Evolutionary conservation across 2,888 invertebrate genomes (phyloP).

Genomic region (Boloria euphrosyne): DNA sequence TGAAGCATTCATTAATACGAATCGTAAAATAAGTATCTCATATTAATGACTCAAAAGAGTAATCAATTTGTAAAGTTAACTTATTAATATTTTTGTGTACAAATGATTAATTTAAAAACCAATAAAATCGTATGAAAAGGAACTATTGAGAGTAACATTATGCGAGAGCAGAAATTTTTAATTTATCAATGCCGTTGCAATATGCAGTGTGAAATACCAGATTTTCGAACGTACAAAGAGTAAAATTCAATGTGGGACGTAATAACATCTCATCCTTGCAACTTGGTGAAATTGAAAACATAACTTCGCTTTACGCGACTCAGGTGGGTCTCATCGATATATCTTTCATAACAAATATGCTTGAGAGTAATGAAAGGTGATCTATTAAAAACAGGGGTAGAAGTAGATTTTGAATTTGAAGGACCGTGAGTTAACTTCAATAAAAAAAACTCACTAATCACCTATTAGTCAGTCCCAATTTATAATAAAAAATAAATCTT

Average conservation of each 20-base stretch:
- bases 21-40: no score
- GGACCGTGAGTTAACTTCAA: no score
- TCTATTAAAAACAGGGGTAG: no score
- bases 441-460: no score
- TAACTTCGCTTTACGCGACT: slow-evolving; percentile 59
- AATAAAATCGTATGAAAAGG: slow-evolving; percentile 27
- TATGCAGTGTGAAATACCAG: slow-evolving; percentile 25
- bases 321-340: slow-evolving; percentile 47
- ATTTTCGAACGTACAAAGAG: slow-evolving; percentile 22
- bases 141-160: slow-evolving; percentile 10
- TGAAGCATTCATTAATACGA: no score
- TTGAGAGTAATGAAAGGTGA: no score
- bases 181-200: slow-evolving; percentile 33
- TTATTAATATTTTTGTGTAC: slow-evolving; percentile 3
- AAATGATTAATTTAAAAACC: slow-evolving; percentile 17
- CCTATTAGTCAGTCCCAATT: no score
- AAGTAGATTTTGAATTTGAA: no score
- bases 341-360: neutral
- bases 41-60: no score
- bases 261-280: slow-evolving; percentile 30
- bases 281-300: slow-evolving; percentile 58
- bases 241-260: slow-evolving; percentile 28
- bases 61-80: neutral
- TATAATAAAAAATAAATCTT: no score
- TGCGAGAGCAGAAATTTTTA: slow-evolving; percentile 26